Evolutionary conservation across 2,113 vertebrate species (phyloP).

Genomic region (Acanthisitta chloris): DNA sequence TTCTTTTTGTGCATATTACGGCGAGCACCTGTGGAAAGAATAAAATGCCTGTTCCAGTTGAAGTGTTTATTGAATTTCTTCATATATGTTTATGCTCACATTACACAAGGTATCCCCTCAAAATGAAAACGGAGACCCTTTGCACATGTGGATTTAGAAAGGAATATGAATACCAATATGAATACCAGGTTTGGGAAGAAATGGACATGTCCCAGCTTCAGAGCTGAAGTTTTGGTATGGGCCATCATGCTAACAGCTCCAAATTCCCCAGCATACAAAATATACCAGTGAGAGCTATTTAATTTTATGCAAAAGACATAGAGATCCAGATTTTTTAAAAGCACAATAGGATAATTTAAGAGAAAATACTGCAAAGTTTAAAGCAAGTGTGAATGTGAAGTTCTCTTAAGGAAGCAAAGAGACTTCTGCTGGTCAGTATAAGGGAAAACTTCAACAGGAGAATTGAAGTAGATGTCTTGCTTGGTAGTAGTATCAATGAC

Average conservation of each 20-base stretch:
- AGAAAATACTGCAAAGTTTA: neutral
- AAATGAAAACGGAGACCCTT: neutral
- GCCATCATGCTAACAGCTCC: neutral
- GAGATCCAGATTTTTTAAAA: neutral
- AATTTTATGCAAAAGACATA: neutral
- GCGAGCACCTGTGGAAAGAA: neutral
- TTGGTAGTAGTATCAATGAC: neutral
- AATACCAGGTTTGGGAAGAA: neutral
- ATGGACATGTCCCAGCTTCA: neutral
- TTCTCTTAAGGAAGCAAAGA: neutral
- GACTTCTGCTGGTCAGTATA: neutral
- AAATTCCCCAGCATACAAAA: neutral
- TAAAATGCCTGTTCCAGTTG: neutral
- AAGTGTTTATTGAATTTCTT: neutral
- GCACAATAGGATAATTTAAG: neutral
- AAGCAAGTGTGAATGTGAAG: neutral
- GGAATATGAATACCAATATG: neutral
- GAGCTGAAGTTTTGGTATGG: neutral
- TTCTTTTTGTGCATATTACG: neutral
- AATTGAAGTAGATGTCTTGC: neutral
- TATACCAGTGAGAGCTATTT: neutral
- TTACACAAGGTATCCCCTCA: neutral
- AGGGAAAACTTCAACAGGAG: neutral
- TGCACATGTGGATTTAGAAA: neutral
- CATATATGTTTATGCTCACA: neutral